Percentiles rank a stretch among this genome's conserved stretches.
Evolutionary conservation across 2,888 invertebrate genomes (phyloP).

Genomic region (Cylloceria caligata): DNA sequence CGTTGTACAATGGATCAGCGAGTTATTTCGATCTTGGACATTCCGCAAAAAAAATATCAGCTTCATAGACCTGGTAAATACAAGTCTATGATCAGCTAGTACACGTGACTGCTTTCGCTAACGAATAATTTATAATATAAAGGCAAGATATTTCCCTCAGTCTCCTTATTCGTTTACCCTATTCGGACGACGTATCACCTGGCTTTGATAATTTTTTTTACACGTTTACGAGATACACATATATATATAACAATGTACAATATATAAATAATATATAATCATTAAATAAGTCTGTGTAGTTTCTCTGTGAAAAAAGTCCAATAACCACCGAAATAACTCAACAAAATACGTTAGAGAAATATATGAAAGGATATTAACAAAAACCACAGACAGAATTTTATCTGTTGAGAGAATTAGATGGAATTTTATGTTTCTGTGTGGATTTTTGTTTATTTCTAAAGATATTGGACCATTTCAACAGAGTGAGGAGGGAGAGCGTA

Average conservation of each 20-base stretch:
- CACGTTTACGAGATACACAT: constrained; percentile 69
- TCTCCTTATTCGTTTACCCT: constrained; percentile 78
- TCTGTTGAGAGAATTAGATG: neutral
- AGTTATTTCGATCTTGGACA: constrained; percentile 51
- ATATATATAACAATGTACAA: constrained; percentile 66
- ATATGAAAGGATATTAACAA: neutral
- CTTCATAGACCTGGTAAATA: too few relatives aligned
- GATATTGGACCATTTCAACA: neutral
- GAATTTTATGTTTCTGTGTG: constrained; percentile 5
- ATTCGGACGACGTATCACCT: constrained; percentile 76
- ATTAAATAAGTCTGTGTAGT: constrained; percentile 70
- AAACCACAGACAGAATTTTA: neutral
- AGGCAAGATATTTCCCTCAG: constrained; percentile 82
- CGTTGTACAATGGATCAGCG: constrained; percentile 48
- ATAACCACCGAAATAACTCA: constrained; percentile 24
- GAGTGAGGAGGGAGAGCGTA: constrained; percentile 4
- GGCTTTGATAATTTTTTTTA: constrained; percentile 73
- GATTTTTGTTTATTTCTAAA: neutral
- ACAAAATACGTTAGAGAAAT: constrained; percentile 1
- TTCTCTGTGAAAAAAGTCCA: constrained; percentile 39
- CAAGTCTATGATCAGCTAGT: too few relatives aligned
- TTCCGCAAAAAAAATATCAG: constrained; percentile 35
- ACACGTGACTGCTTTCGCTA: constrained; percentile 13
- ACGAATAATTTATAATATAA: constrained; percentile 70
- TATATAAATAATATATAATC: constrained; percentile 72